phyloP scores from a whole-genome alignment of 2,113 vertebrate species.

The Ceyx melanurus region DNA sequence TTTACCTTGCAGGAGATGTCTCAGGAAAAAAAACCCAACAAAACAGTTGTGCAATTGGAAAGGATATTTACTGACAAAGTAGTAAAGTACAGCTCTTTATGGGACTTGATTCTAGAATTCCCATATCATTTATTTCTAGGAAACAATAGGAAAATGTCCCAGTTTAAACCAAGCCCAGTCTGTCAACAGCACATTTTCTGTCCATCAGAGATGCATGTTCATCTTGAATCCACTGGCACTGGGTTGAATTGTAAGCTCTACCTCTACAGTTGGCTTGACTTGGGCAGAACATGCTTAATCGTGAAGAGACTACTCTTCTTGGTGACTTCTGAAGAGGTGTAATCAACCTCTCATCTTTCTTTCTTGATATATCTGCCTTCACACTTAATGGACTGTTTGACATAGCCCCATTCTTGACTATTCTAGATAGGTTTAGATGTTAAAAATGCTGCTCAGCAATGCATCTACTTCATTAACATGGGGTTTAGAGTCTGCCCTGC shows the following conservation, averaged over 20 bases:
- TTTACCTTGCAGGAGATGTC: background rate
- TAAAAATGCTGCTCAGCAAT: background rate
- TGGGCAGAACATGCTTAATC: background rate
- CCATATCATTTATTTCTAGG: background rate
- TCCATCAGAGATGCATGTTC: background rate
- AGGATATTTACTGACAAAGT: background rate
- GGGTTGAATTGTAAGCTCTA: background rate
- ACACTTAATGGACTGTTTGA: background rate
- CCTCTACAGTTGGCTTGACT: background rate
- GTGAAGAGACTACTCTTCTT: background rate
- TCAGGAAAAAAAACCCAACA: background rate
- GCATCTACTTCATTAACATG: background rate
- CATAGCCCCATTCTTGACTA: background rate
- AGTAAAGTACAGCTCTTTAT: background rate
- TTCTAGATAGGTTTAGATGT: background rate
- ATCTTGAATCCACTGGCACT: background rate
- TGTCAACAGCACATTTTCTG: background rate
- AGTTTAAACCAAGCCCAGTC: background rate
- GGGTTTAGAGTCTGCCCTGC: background rate
- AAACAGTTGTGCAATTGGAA: background rate
- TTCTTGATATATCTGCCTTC: background rate
- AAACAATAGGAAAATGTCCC: background rate
- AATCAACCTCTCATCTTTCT: background rate
- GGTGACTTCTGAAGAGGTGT: background rate
- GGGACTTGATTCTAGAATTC: background rate